Base-by-base conservation (phyloP, 1,140 invertebrate genomes). In the Asbolus verrucosus region DNA sequence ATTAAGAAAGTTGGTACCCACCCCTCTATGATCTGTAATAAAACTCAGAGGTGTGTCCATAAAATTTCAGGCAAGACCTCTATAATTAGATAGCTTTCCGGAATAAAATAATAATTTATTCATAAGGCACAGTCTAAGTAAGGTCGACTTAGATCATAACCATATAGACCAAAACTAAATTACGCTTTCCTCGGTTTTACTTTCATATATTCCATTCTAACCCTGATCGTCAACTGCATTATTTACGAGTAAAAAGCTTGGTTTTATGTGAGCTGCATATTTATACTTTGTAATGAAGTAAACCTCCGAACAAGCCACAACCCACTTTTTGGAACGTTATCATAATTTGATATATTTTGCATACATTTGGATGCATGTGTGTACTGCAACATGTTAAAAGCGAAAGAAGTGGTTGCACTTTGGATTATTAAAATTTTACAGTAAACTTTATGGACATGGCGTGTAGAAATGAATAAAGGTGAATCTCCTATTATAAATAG, bases 161-260 rank as follows among this genome's bases (percentile, higher is more conserved):
- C 16, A 18, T 50, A 21, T 9, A n/a, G 43, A 50, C 43, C 46
- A 27, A 54, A 54, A 54, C 19, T 24, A 21, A 54, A 54, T 54
- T 54, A 54, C 46, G 11, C 46, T 54, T 54, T 13, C 46, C 21
- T n/a, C 21, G 46, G 46, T 13, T 54, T 54, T 54, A 54, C 46
- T 54, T 54, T 54, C 46, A 54, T 54, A 54, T 54, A 54, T 54
- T 54, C 46, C 46, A 54, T 54, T 54, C 46, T 54, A 54, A 54
- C 18, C 46, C 46, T 14, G 46, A 54, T 54, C 46, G 46, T 54
- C 46, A 54, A 54, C 46, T 54, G 21, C 46, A 54, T 54, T 54
- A 54, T 54, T 54, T 54, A 54, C 46, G 46, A 54, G 46, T 54
- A 54, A 54, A 54, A 54, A 54, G 46, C 46, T 24, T 5, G 19